Evolutionary conservation across 2,113 vertebrate genomes (phyloP), one percentile per base, ranked within the genome.

Genomic region (Pygoscelis antarcticus): DNA sequence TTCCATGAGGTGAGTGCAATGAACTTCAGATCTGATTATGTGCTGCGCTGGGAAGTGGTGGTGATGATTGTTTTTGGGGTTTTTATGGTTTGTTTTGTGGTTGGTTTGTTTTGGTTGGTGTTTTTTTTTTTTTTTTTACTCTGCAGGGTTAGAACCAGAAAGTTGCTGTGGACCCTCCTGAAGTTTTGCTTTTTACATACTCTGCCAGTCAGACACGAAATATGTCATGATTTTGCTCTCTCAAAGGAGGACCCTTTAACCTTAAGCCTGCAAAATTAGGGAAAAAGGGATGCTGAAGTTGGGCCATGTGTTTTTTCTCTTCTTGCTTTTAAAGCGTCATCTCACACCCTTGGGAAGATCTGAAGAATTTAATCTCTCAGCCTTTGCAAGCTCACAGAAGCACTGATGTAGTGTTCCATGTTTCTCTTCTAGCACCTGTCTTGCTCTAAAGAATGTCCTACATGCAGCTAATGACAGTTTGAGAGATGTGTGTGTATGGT

Each of bases 1-100:
- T 99, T 99, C 98, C 99, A 98, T 82, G 99, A 99, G 98, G 99
- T 99, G 98, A 93, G 96, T 46, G 14, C 74, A 76, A 11, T 1
- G 16, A 51, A 20, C 14, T 38, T 74, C 12, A 49, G 6, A 18
- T 54, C 57, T 72, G 20, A 7, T 76, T 44, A 8, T 44, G 14
- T 44, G 26, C 70, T 79, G 38, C 9, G 10, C 18, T 76, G 51
- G 22, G 25, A 71, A 12, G 20, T 27, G n/a, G 10, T 69, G n/a
- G 7, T 46, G 11, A 30, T 34, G 15, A 7, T 42, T 8, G 34
- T 49, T 7, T 57, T 76, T 36, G 22, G 1, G 1, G 12, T 52
- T 72, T 44, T 25, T 38, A 21, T 15, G 7, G 26, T 69, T 44
- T 72, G 14, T 12, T 47, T 36, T 23, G n/a, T 55, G 27, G 17